Base-by-base conservation (phyloP, 2,113 vertebrate species). In the Phrynosoma blainvillii region DNA sequence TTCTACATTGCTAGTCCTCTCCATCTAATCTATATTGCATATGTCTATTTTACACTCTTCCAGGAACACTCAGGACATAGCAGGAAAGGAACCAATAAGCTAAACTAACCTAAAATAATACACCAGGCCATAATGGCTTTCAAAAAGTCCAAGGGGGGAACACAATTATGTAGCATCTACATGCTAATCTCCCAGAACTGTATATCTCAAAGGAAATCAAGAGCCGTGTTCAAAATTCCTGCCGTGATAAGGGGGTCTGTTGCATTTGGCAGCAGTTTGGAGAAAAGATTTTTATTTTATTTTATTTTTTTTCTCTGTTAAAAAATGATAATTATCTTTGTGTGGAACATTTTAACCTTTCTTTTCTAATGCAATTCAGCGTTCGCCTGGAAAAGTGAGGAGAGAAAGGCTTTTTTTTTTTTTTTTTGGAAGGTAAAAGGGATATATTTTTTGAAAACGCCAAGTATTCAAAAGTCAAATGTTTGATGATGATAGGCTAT, bases 91-190 rank as follows among this genome's bases (percentile, higher is more conserved):
- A 92, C 73, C 84, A 25, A 20, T 8, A 8, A 36, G 30, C 47
- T 47, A 32, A n/a, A 25, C 16, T 32, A 32, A 27, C 42, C 23
- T 25, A 47, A 94, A 97, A 97, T 71, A 97, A 97, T 96, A 97
- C 97, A 97, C 97, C 96, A 95, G 96, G 92, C 96, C 97, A 97
- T 98, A 98, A 98, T 98, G 98, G 98, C 97, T 98, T 97, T 96
- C 96, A 97, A 95, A 97, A 97, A 94, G 97, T 95, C 97, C 95
- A 95, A 96, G 96, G 47, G 97, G 97, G 97, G 97, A 98, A 98
- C 97, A 97, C 98, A 98, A 98, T 98, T 98, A 98, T 96, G 96
- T 96, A 96, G 97, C 98, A 97, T 98, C 98, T 97, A 97, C 97
- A 97, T 96, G 97, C 98, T 98, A 98, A 98, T 98, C 98, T 98